Evolutionary conservation across 2,888 invertebrate genomes (phyloP), one percentile per base, ranked within the genome.

Genomic region (Atherix ibis): DNA sequence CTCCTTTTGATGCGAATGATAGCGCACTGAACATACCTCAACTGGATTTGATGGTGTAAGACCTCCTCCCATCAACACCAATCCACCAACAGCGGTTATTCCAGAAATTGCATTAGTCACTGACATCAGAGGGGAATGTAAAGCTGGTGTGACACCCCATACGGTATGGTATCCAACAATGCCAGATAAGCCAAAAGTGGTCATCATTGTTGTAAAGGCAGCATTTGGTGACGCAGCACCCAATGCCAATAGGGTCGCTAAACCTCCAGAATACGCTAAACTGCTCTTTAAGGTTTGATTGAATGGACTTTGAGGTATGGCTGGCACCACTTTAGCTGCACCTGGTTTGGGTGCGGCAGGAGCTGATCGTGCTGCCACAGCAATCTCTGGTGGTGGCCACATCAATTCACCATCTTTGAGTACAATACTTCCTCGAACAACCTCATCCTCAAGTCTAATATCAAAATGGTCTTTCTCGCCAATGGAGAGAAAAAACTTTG

Each of bases 91-190:
- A 13, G 87, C 85, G 2, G 88, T 89, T 50, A 88, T 84, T 18
- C 85, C 88, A 8, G 85, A 85, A 49, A 89, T 82, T 40, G 89
- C 88, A 58, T 89, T 89, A 4, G 88, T 89, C 22, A 89, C 88
- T 2, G 85, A 85, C 88, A 89, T 89, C 17, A 89, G 70, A 1
- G 88, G 89, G 1, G 85, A 85, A 64, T 89, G 88, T 15, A 89
- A 69, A 18, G 88, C 85, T 8, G 88, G 88, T 12, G 83, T 84
- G 13, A 89, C 88, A 32, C 84, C 85, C 88, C 88, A 89, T 19
- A 44, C 44, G 1, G 46, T 48, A 16, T 48, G 46, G 36, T 46
- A 46, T 24, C 74, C 74, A 10, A 76, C 77, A 48, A 78, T 71
- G 54, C 83, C 82, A 43, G 85, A 72, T 41, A 89, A 59, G 19